Conservation (phyloP, 1,140 invertebrate genomes). For the Pinna nobilis region DNA sequence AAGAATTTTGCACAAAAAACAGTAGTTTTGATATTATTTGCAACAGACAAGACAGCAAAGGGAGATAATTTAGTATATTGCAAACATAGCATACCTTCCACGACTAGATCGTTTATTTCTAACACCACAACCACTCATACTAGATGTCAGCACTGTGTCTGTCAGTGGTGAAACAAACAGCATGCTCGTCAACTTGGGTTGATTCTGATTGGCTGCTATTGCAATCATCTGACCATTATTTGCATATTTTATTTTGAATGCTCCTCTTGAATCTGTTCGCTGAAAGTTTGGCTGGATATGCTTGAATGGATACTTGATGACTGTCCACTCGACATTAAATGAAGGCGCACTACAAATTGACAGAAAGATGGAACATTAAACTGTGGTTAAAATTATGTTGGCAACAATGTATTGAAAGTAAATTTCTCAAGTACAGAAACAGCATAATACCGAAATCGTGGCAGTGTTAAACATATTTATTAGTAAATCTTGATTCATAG, state of each 20-base stretch:
- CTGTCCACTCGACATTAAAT: slow-evolving; percentile 57
- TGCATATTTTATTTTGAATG: slow-evolving; percentile 61
- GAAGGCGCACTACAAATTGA: slow-evolving; percentile 25
- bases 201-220: slow-evolving; percentile 71
- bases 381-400: no score
- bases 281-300: slow-evolving; percentile 58
- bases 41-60: no score
- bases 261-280: slow-evolving; percentile 53
- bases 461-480: no score
- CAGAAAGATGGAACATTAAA: no score
- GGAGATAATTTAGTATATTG: not conserved
- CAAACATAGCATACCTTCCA: slow-evolving; percentile 56
- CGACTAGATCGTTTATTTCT: slow-evolving; percentile 47
- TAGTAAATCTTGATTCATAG: no score
- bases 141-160: slow-evolving; percentile 61
- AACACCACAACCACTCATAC: slow-evolving; percentile 67
- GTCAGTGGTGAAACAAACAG: slow-evolving; percentile 68
- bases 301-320: slow-evolving; percentile 58
- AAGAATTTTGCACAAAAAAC: no score
- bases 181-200: slow-evolving; percentile 57
- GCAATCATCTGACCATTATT: slow-evolving; percentile 69
- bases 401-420: no score
- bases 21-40: no score
- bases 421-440: no score
- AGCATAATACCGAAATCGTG: no score